Conservation (phyloP, 2,888 invertebrate species). For the Erpobdella octoculata region DNA sequence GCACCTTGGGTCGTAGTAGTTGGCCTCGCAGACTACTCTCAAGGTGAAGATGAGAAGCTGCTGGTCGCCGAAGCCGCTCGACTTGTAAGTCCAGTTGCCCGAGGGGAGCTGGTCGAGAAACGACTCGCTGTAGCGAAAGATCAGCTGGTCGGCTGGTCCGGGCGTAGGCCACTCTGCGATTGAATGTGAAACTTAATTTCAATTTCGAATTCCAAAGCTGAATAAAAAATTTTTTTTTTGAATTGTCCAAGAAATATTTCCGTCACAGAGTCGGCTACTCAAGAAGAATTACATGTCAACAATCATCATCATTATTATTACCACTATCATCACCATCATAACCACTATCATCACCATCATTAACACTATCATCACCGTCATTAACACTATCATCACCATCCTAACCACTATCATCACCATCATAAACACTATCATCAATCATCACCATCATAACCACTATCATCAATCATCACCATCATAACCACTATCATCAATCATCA, state of each 20-base stretch:
- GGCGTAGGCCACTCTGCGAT: not conserved
- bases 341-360: not conserved
- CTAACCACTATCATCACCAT: no score
- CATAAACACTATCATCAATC: no score
- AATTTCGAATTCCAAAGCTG: no score
- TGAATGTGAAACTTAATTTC: not conserved
- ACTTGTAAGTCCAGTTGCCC: not conserved
- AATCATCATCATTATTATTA: no score
- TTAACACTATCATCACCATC: not conserved
- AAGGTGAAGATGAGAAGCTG: conserved; percentile 45
- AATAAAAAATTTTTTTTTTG: no score
- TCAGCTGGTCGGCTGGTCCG: not conserved
- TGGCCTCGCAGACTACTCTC: conserved; percentile 50
- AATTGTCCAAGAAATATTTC: no score
- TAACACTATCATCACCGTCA: not conserved
- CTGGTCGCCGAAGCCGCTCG: conserved; percentile 33
- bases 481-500: not conserved
- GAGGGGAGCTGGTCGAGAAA: not conserved
- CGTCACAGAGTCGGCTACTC: no score
- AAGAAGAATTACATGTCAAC: no score
- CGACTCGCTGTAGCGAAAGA: not conserved
- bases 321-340: no score
- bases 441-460: no score
- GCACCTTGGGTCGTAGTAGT: conserved; percentile 55
- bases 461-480: not conserved